These are phyloP conservation scores for Archilochus colubris DNA, from an alignment of 2,113 vertebrate genomes.

Conservation along the genomic window DNA sequence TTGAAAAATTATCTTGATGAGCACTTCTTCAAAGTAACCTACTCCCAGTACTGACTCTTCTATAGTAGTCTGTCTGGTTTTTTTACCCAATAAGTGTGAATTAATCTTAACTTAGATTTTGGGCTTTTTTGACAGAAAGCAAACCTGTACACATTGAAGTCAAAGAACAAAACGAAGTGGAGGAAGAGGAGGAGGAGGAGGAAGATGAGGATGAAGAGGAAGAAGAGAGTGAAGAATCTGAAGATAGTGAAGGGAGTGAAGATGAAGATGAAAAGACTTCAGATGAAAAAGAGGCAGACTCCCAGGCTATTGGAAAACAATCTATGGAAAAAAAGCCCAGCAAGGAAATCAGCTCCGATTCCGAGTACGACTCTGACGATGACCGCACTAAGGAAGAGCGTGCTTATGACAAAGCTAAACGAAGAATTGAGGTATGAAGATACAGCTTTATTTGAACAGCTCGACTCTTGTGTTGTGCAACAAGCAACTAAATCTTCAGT, in stretches of 20 bases:
- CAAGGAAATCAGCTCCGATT: slow-evolving; percentile 89
- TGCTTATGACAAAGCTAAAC: slow-evolving; percentile 92
- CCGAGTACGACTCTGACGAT: slow-evolving; percentile 90
- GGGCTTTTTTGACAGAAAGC: slow-evolving; percentile 75
- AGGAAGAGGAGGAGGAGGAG: slow-evolving; percentile 73
- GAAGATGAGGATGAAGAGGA: slow-evolving; percentile 79
- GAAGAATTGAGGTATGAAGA: slow-evolving; percentile 89
- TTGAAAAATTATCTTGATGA: neutral
- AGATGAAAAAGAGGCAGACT: slow-evolving; percentile 71
- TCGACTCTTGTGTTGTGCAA: neutral
- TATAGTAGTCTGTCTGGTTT: neutral
- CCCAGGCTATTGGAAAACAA: slow-evolving; percentile 57
- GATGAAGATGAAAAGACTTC: slow-evolving; percentile 84
- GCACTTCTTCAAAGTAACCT: neutral
- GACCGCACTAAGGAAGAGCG: slow-evolving; percentile 92
- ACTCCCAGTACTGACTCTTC: neutral
- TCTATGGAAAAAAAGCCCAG: slow-evolving; percentile 70
- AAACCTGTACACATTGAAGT: slow-evolving; percentile 95
- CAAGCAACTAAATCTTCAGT: neutral
- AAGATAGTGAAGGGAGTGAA: slow-evolving; percentile 83
- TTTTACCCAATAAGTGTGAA: neutral
- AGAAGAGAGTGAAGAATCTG: slow-evolving; percentile 78
- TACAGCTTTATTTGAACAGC: neutral
- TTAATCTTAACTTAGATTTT: neutral
- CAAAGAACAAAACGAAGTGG: slow-evolving; percentile 80